Base-by-base conservation (phyloP, 2,113 vertebrate species). In the Shinisaurus crocodilurus region DNA sequence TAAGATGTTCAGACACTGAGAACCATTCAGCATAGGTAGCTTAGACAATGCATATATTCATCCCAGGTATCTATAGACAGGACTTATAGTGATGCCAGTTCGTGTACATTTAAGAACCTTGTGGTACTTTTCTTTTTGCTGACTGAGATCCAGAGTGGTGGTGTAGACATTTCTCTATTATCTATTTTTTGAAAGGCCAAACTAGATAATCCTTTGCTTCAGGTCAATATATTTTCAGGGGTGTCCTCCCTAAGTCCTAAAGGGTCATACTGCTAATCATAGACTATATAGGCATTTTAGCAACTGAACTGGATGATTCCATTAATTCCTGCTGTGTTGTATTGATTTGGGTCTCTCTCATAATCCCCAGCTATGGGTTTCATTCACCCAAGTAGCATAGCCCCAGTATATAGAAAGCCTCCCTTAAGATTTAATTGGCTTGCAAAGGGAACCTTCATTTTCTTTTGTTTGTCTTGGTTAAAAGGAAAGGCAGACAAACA, bases 391-490 rank as follows among this genome's bases (percentile, higher is more conserved):
- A 85, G 83, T 0, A 0, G 90, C 88, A 76, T 0, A 3, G 95
- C 16, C 63, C 34, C n/a, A n/a, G 15, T 0, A 0, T 91, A 79
- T 86, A 88, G 37, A 27, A 92, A 92, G 92, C 74, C 63, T 90
- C 86, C 92, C 88, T 82, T 81, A 92, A 88, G 70, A 69, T 82
- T 90, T 90, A 92, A 94, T 34, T 91, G 67, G 85, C 79, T 94
- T 79, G 34, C 60, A 75, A 91, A 90, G 72, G 90, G 74, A 85
- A n/a, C 27, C 85, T 90, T 90, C 63, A 89, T 91, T 82, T 92
- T 69, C 65, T 92, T 85, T n/a, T 8, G 29, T 91, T 91, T 93
- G 48, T 81, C 88, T 83, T 86, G 25, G 67, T 69, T 85, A 75
- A 72, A 90, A 89, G 82, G 37, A 72, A 75, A 54, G 86, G 48